Evolutionary conservation across 1,140 invertebrate species (phyloP), one percentile per base, ranked within the genome.

Genomic region (Drosophila orosa): DNA sequence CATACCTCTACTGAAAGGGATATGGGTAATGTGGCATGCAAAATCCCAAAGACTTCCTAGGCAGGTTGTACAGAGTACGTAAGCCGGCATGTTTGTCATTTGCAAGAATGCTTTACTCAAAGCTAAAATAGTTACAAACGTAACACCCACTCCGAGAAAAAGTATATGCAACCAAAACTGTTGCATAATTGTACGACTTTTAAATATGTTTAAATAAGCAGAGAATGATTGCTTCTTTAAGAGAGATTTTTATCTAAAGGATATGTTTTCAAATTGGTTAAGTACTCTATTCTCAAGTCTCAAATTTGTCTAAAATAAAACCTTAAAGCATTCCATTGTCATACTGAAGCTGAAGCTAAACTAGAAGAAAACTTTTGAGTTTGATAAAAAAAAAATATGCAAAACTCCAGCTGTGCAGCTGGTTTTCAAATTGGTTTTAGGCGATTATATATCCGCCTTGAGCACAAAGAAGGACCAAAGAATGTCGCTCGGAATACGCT

Each of bases 1-100:
- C 42, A 69, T 44, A 37, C 40, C 27, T n/a, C 17, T 25, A 31
- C 15, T 31, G 67, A n/a, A 35, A 57, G 31, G 31, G 50, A 71
- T 69, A 48, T 39, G 65, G 40, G 40, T 33, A 48, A 58, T 71
- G 50, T 69, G 66, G 40, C 65, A 24, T 69, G 24, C 25, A 39
- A 37, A 69, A 69, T 57, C 50, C 25, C 19, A 19, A 40, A 45
- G 29, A 69, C 67, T 71, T 69, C 10, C 62, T 15, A 25, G 25
- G 22, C 52, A 71, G 33, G 33, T 69, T 47, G 40, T 39, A 33
- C 1, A 22, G 50, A 71, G 42, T 44, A 39, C 25, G 59, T 67
- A 37, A 69, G 63, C 48, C 24, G 31, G 8, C 39, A 45, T 55
- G 39, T 35, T 55, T 55, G 62, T 55, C 62, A 55, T 55, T 67